Evolutionary conservation across 2,888 invertebrate genomes (phyloP), one percentile per base, ranked within the genome.

Genomic region (Zygaena filipendulae): DNA sequence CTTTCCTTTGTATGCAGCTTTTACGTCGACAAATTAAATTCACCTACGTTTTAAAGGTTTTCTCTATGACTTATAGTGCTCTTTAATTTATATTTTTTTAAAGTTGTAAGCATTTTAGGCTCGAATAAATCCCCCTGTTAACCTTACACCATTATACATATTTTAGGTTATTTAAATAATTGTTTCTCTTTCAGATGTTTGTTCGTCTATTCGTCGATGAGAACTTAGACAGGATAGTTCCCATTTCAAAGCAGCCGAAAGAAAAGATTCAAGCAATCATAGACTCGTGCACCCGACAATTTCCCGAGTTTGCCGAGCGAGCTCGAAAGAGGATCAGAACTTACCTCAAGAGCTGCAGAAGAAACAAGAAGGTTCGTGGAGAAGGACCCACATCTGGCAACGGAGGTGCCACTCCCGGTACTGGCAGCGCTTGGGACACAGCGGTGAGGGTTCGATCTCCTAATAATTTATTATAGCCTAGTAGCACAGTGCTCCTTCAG

Each of bases 241-340:
- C 97, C 32, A 97, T 97, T 55, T 96, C 96, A 28, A 95, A 97
- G 61, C 97, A 97, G 72, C 97, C 97, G 5, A 97, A 97, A 63
- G 97, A 97, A 66, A 97, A 97, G 81, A 95, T 97, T 45, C 96
- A 97, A 60, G 97, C 96, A 11, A 97, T 97, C 60, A 94, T 97
- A 40, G 97, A 97, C 66, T 96, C 96, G 11, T 97, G 97, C 77
- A 93, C 95, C 38, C 84, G 97, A 47, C 97, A 97, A 80, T 97
- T 97, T 61, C 96, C 97, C 34, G 97, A 97, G 74, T 96, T 96
- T 57, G 94, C 95, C 33, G 95, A 96, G 61, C 85, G 97, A 33
- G 95, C 97, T 34, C 85, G 97, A 44, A 97, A 97, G 75, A 83
- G 97, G 41, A 95, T 97, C 59, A 83, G 97, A 43, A 97, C 97